These are phyloP conservation scores for Pollachius pollachius DNA, from an alignment of 2,113 vertebrate genomes.

Conservation along the genomic window DNA sequence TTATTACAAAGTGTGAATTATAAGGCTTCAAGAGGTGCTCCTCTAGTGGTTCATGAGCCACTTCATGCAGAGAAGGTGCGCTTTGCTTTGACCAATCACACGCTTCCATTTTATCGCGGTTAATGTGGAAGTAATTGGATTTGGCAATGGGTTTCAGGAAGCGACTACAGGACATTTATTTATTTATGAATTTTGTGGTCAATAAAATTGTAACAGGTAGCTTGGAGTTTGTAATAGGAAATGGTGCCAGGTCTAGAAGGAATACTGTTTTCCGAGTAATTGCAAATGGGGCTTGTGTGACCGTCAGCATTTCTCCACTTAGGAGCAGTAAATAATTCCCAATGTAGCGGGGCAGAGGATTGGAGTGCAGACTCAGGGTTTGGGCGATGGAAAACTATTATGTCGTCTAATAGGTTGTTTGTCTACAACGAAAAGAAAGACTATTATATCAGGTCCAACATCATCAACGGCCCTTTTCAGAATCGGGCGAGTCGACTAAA, in stretches of 20 bases:
- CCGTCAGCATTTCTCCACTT: constrained; percentile 33
- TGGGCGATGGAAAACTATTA: background rate
- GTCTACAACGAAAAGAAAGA: background rate
- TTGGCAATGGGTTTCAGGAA: no score
- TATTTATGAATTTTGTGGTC: constrained; percentile 5
- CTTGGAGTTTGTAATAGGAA: constrained; percentile 3
- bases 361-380: constrained; percentile 20
- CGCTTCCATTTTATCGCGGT: no score
- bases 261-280: constrained; percentile 2
- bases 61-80: no score
- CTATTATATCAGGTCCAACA: no score
- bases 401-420: constrained; percentile 22
- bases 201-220: background rate
- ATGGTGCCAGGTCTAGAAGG: background rate
- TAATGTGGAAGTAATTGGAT: no score
- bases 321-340: constrained; percentile 21
- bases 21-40: no score
- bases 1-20: no score
- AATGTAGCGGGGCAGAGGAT: constrained; percentile 22
- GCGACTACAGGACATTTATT: background rate
- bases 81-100: no score
- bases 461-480: no score
- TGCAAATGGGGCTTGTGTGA: constrained; percentile 9
- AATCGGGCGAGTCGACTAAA: background rate
- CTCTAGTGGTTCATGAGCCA: no score